Conservation (phyloP, 2,888 invertebrate genomes). For the Rhimphoctona megacephalus region DNA sequence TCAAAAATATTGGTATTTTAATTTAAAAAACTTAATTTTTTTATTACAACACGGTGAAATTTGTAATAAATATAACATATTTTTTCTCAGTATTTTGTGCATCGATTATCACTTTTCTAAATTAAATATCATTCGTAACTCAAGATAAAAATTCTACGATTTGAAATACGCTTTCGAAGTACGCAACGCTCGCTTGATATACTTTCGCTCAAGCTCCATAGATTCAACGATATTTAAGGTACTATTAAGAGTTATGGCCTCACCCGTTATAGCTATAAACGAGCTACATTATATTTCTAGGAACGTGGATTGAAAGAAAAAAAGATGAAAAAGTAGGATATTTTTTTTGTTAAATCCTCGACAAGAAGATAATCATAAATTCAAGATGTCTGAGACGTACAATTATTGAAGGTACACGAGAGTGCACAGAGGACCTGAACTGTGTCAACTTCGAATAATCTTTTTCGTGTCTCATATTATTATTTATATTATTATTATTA, state of each 20-base stretch:
- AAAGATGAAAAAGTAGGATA: neutral
- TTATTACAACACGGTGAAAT: no score
- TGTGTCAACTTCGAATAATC: neutral
- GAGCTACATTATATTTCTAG: constrained; percentile 3
- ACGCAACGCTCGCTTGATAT: neutral
- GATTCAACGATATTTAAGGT: neutral
- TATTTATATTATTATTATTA: neutral
- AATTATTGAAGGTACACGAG: neutral
- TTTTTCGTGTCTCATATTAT: neutral
- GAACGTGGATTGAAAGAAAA: neutral
- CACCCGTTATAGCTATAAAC: neutral
- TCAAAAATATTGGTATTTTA: no score
- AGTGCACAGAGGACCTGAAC: neutral
- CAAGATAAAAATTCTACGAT: neutral
- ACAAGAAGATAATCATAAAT: constrained; percentile 6
- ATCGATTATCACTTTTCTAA: no score
- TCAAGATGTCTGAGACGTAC: neutral
- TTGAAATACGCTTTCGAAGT: neutral
- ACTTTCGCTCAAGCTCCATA: neutral
- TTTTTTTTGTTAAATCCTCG: neutral
- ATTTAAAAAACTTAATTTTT: no score
- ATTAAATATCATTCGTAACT: neutral
- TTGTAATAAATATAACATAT: no score
- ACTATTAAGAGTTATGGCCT: neutral
- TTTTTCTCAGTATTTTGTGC: no score